A percentile compares a stretch with the other conserved stretches of the same genome.
phyloP scores from a whole-genome alignment of 2,113 vertebrate species.

The Antigone vipio region DNA sequence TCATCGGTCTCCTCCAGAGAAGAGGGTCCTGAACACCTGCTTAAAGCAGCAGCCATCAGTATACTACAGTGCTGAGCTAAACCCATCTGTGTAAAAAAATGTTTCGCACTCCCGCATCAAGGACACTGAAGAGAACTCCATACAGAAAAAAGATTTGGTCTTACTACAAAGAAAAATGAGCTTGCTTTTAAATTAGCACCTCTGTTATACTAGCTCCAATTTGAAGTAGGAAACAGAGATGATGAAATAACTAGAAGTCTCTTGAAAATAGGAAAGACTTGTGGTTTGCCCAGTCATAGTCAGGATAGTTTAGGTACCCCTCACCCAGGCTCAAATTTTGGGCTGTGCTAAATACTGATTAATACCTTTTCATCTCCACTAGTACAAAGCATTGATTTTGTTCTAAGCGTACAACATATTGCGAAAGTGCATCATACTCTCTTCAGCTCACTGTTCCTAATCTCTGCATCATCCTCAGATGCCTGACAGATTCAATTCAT shows the following conservation, averaged over 20 bases:
- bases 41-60: neutral
- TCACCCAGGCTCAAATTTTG: neutral
- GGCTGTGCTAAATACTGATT: neutral
- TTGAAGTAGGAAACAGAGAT: neutral
- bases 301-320: neutral
- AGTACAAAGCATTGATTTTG: neutral
- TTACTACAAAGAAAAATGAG: neutral
- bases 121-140: neutral
- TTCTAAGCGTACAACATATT: neutral
- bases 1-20: neutral
- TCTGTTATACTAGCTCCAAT: neutral
- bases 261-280: neutral
- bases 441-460: neutral
- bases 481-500: neutral
- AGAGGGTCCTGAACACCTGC: neutral
- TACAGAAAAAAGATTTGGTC: neutral
- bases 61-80: neutral
- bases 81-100: neutral
- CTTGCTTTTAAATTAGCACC: neutral
- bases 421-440: neutral
- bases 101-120: neutral
- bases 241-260: neutral
- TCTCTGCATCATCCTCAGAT: neutral
- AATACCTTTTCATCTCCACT: neutral
- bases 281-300: neutral